Base-by-base conservation (phyloP, 2,888 invertebrate species). In the Dioctria rufipes region DNA sequence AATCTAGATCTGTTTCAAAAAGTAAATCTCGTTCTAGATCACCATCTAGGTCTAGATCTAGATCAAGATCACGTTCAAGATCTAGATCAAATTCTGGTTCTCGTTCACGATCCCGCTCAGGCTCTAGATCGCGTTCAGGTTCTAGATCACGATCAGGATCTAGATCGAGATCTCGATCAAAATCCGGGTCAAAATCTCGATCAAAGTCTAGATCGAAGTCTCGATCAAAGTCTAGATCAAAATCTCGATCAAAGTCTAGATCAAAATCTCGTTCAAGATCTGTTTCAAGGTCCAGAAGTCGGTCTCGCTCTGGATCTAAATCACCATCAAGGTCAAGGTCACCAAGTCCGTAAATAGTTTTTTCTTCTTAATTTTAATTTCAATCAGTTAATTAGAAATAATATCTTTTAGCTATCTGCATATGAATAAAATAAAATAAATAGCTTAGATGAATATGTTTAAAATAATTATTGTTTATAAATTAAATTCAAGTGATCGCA, bases 121-220 rank as follows among this genome's bases (percentile, higher is more conserved):
- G 80, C 3, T 85, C 85, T 69, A 85, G 87, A 71, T 89, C 90
- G 43, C 86, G 89, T 46, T 90, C 90, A 0, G 84, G 88, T 3
- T 90, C 90, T 1, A 86, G 89, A 66, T 90, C 90, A 3, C 84
- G 87, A 82, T 87, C 86, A 37, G 84, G 84, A 8, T 86, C 87
- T n/a, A 83, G 84, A 43, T 87, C 86, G 25, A 81, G 84, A 73
- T 86, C 87, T 37, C 83, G 85, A 40, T 88, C 88, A 3, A 85
- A 86, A 82, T 90, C 90, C n/a, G 78, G 69, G 78, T 78, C 73
- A 25, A 49, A 60, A 39, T 80, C 81, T 43, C 40, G 13, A 58
- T 81, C 81, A 37, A 69, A 61, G 43, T 81, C 81, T 6, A 39
- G 71, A 51, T 83, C 69, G 13, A 51, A 63, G 13, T 83, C 83